Evolutionary conservation across 2,113 vertebrate species (phyloP).

Genomic region (Canis aureus): DNA sequence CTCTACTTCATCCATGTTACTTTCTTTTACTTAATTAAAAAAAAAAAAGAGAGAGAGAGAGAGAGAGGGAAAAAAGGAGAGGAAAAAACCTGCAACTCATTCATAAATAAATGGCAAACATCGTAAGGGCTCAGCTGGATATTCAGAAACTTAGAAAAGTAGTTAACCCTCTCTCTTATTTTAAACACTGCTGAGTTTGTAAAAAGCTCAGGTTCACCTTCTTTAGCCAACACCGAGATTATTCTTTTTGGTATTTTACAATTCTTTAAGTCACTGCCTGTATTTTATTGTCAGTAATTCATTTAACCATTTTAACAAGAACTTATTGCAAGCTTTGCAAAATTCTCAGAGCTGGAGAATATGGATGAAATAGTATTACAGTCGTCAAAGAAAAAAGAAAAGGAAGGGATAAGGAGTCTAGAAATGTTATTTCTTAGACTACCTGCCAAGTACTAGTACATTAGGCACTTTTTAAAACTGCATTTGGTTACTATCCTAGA

Average conservation of each 20-base stretch:
- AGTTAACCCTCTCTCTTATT: neutral
- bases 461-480: neutral
- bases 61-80: neutral
- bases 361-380: neutral
- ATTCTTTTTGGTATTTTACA: neutral
- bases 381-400: neutral
- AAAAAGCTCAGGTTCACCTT: neutral
- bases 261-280: neutral
- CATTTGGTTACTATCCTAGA: neutral
- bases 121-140: neutral
- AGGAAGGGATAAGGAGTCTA: neutral
- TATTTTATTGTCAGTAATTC: neutral
- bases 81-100: neutral
- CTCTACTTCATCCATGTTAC: neutral
- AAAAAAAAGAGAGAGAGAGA: neutral
- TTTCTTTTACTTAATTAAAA: neutral
- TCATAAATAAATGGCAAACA: neutral
- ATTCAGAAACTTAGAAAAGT: neutral
- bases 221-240: neutral
- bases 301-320: neutral
- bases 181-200: neutral
- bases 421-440: neutral
- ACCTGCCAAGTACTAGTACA: neutral
- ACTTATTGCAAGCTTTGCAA: neutral
- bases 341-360: neutral